Conservation (phyloP, 2,888 invertebrate genomes). For the Pseudococcus longispinus region DNA sequence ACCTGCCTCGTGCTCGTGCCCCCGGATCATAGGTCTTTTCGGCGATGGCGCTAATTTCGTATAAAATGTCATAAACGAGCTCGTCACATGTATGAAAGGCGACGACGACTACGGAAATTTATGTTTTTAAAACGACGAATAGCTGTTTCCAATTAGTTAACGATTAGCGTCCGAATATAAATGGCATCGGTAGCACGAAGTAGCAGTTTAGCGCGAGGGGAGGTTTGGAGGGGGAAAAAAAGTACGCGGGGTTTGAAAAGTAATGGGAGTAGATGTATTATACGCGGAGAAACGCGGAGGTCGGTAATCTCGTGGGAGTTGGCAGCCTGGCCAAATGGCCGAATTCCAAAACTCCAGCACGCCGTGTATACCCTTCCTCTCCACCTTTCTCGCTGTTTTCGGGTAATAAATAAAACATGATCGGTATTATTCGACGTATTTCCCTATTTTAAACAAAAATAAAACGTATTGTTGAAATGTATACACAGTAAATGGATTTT, state of each 20-base stretch:
- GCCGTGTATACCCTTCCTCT: not conserved
- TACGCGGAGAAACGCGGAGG: conserved; percentile 30
- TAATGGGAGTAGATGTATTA: conserved; percentile 10
- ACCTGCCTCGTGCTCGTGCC: too few species aligned
- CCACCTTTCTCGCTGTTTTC: not conserved
- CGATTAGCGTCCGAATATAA: conserved; percentile 54
- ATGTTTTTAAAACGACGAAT: conserved; percentile 51
- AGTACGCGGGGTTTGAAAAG: not conserved
- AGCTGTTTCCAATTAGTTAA: conserved; percentile 56
- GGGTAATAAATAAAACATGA: conserved; percentile 52
- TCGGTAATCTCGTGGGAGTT: conserved; percentile 56
- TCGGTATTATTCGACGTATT: conserved; percentile 55
- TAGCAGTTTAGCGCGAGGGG: not conserved
- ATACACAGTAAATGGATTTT: conserved; percentile 41
- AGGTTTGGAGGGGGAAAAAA: not conserved
- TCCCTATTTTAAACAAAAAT: conserved; percentile 48
- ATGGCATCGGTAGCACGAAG: conserved; percentile 51
- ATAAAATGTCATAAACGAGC: conserved; percentile 20
- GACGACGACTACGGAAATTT: conserved; percentile 49
- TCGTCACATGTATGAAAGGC: conserved; percentile 21
- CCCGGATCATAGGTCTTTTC: not conserved
- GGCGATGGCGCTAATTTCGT: not conserved
- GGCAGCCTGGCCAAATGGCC: conserved; percentile 56
- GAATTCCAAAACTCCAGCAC: conserved; percentile 52
- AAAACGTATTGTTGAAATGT: conserved; percentile 45